A percentile compares a stretch with the other conserved stretches of the same genome.
Evolutionary conservation across 2,888 invertebrate genomes (phyloP).

Genomic region (Diogma glabrata): DNA sequence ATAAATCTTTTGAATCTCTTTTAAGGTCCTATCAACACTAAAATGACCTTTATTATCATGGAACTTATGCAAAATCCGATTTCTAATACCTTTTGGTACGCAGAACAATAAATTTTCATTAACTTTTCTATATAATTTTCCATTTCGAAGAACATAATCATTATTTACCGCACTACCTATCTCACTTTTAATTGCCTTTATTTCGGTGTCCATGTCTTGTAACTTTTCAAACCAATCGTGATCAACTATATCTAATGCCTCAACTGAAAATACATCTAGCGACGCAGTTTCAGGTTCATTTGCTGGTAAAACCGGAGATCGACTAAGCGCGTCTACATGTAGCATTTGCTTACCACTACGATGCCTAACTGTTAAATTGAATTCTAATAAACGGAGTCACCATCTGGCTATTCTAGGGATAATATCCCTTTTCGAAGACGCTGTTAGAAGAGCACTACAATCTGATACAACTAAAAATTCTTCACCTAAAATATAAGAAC

Average conservation of each 20-base stretch:
- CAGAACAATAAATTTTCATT: background rate
- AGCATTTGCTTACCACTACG: background rate
- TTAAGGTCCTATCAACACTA: background rate
- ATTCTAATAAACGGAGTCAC: background rate
- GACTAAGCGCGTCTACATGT: constrained; percentile 1
- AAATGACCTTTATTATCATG: background rate
- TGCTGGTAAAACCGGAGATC: background rate
- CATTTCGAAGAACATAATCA: background rate
- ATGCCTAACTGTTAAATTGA: background rate
- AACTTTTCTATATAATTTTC: background rate
- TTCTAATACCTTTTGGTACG: background rate
- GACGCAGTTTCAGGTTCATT: background rate
- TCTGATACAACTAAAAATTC: background rate
- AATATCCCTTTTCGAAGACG: background rate
- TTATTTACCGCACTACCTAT: background rate
- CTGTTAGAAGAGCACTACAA: background rate
- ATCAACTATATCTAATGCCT: background rate
- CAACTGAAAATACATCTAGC: background rate
- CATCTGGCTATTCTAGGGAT: background rate
- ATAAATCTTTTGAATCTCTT: background rate
- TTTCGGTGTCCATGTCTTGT: background rate
- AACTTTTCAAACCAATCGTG: background rate
- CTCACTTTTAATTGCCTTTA: background rate
- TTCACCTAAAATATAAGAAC: background rate
- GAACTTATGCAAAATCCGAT: too few species aligned